phyloP scores from a whole-genome alignment of 2,888 invertebrate species.

The Heliothis peltigera region DNA sequence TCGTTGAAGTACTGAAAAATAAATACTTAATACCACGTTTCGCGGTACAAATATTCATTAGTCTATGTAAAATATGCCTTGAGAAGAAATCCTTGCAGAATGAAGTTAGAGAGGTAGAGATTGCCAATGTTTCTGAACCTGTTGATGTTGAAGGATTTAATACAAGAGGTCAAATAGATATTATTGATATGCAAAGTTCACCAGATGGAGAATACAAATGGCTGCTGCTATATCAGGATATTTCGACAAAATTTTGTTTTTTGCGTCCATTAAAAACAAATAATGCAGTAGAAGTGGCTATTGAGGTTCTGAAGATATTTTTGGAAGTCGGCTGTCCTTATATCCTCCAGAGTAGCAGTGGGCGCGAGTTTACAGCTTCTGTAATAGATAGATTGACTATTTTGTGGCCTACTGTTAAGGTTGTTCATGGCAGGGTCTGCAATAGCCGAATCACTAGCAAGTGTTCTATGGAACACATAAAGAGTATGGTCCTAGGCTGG shows the following conservation, averaged over 20 bases:
- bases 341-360: conserved; percentile 44
- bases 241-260: conserved; percentile 66
- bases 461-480: conserved; percentile 58
- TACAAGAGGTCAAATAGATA: conserved; percentile 65
- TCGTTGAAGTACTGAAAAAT: conserved; percentile 50
- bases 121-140: no score
- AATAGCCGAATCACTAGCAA: conserved; percentile 50
- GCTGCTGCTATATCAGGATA: conserved; percentile 68
- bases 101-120: conserved; percentile 59
- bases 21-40: conserved; percentile 52
- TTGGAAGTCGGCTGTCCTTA: conserved; percentile 47
- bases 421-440: conserved; percentile 32
- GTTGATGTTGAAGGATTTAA: conserved; percentile 66
- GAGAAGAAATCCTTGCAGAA: no score
- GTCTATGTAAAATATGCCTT: conserved; percentile 53
- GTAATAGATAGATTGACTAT: conserved; percentile 47
- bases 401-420: conserved; percentile 53
- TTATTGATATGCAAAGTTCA: conserved; percentile 53
- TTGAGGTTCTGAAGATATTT: conserved; percentile 62
- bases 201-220: conserved; percentile 69
- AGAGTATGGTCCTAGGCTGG: conserved; percentile 64
- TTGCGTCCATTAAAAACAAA: conserved; percentile 62
- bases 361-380: conserved; percentile 43
- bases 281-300: conserved; percentile 64
- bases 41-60: conserved; percentile 53